Conservation (phyloP, 1,140 invertebrate genomes). For the Tetramorium alpestre region DNA sequence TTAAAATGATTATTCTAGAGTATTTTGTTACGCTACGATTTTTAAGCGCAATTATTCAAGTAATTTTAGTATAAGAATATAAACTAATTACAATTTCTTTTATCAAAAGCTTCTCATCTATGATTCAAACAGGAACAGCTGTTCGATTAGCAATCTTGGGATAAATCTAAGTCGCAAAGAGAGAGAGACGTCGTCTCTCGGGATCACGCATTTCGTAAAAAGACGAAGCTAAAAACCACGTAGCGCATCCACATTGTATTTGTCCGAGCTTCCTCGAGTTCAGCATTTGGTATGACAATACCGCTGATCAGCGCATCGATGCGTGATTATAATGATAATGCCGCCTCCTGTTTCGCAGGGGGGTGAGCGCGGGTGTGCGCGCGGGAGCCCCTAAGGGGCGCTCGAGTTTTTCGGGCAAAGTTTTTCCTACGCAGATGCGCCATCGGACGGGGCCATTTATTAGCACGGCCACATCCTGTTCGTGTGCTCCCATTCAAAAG, state of each 20-base stretch:
- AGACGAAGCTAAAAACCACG: constrained; percentile 21
- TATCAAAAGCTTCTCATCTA: not conserved
- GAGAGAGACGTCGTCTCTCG: constrained; percentile 6
- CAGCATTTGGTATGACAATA: constrained; percentile 85
- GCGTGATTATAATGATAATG: constrained; percentile 85
- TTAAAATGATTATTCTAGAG: not conserved
- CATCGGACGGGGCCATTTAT: constrained; percentile 80
- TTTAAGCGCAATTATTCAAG: not conserved
- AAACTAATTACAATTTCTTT: not conserved
- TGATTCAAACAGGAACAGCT: not conserved
- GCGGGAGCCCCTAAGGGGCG: constrained; percentile 73
- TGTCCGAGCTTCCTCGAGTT: constrained; percentile 50
- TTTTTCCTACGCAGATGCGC: constrained; percentile 81
- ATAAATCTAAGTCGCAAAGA: not conserved
- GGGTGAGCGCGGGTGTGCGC: constrained; percentile 72
- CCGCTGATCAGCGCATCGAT: constrained; percentile 83
- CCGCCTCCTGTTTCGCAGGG: constrained; percentile 69
- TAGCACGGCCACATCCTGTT: constrained; percentile 74
- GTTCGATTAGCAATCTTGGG: constrained; percentile 20
- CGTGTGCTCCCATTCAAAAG: constrained; percentile 75
- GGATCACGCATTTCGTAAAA: constrained; percentile 18
- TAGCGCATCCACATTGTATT: constrained; percentile 27
- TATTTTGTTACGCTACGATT: not conserved
- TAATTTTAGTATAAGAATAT: not conserved
- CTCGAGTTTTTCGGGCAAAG: constrained; percentile 78